Conservation (phyloP, 2,113 vertebrate genomes). For the Drymodes brunneopygia region DNA sequence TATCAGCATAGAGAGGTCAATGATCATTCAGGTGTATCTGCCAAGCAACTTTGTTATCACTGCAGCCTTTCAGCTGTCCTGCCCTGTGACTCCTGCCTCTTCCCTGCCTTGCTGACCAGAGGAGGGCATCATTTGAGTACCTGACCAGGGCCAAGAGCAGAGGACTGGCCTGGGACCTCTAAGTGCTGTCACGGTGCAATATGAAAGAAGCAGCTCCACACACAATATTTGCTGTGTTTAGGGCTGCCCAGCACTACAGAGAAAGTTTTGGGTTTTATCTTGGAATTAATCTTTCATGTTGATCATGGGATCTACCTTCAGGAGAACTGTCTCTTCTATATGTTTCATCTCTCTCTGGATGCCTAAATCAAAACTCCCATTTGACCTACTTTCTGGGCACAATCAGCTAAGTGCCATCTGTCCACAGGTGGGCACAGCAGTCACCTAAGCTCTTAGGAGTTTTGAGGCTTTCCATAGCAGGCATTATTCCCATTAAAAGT, state of each 20-base stretch:
- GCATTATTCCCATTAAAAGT: neutral
- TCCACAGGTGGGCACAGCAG: neutral
- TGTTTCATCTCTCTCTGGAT: neutral
- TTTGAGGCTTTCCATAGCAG: neutral
- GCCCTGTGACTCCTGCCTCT: neutral
- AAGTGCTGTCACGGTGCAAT: neutral
- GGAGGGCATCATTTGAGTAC: neutral
- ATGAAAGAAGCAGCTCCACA: neutral
- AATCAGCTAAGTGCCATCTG: neutral
- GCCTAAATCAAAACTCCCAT: neutral
- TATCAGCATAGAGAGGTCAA: fast-evolving
- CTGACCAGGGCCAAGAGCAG: neutral
- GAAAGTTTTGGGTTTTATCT: neutral
- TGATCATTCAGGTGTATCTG: neutral
- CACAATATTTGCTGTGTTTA: neutral
- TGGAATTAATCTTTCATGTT: neutral
- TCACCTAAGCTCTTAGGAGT: neutral
- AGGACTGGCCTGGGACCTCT: neutral
- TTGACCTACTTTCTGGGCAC: neutral
- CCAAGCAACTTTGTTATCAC: neutral
- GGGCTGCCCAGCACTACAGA: neutral
- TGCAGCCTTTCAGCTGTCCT: neutral
- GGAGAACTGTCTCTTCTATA: neutral
- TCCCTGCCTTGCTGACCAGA: neutral
- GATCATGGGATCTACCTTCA: neutral